A percentile compares a stretch with the other conserved stretches of the same genome.
phyloP scores from a whole-genome alignment of 2,113 vertebrate species.

The Illadopsis cleaveri region DNA sequence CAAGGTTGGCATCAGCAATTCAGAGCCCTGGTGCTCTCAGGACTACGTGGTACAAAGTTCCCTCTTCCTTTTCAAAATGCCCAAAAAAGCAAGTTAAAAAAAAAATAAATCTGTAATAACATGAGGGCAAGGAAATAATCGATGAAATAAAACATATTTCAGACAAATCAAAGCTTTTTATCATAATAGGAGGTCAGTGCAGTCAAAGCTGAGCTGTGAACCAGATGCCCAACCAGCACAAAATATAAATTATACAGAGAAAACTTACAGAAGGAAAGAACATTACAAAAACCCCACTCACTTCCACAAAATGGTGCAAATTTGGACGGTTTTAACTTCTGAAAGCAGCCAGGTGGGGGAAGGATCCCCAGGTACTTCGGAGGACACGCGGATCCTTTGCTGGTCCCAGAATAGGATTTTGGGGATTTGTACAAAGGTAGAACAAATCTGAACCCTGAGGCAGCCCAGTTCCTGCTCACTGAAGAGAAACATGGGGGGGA shows the following conservation, averaged over 20 bases:
- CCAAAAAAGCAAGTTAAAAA: not conserved
- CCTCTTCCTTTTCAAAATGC: not conserved
- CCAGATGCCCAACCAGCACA: not conserved
- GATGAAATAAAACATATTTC: not conserved
- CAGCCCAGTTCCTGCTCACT: not conserved
- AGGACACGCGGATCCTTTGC: not conserved
- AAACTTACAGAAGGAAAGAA: not conserved
- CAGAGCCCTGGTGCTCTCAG: not conserved
- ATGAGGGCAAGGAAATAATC: rapidly evolving
- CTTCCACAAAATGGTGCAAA: slow-evolving; percentile 6
- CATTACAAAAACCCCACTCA: not conserved
- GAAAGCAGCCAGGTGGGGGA: not conserved
- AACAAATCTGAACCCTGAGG: not conserved
- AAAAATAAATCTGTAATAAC: too few relatives aligned
- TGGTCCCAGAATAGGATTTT: not conserved
- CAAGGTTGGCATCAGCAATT: not conserved
- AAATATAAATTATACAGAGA: not conserved
- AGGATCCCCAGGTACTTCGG: not conserved
- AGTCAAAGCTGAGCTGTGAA: not conserved
- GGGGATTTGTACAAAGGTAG: slow-evolving; percentile 7
- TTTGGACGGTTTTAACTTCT: not conserved
- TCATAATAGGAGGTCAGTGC: not conserved
- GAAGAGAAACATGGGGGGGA: not conserved
- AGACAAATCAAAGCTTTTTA: not conserved
- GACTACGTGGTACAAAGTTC: rapidly evolving